Conservation (phyloP, 2,888 invertebrate species). For the Machimus atricapillus region DNA sequence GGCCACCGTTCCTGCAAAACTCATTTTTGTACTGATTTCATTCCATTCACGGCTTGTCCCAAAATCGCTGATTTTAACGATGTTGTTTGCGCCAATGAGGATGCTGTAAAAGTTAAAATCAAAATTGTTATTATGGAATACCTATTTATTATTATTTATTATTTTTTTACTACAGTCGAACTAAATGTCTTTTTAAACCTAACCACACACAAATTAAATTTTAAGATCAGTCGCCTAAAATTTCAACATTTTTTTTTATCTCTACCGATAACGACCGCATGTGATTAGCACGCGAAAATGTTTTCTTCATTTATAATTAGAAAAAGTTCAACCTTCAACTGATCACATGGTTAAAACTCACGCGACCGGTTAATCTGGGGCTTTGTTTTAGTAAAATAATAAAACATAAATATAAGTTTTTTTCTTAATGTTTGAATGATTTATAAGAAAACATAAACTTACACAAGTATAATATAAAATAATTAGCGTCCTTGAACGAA, state of each 20-base stretch:
- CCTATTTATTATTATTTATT: neutral
- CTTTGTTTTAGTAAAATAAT: neutral
- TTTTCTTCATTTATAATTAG: conserved; percentile 47
- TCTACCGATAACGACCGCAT: neutral
- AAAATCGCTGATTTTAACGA: conserved; percentile 97
- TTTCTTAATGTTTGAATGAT: neutral
- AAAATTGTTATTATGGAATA: neutral
- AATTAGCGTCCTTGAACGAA: neutral
- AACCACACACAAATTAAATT: neutral
- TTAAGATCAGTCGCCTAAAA: neutral
- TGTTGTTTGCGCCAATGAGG: conserved; percentile 78
- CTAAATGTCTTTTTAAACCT: too few species aligned
- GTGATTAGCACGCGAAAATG: neutral
- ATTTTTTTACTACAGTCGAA: neutral
- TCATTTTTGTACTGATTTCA: conserved; percentile 95
- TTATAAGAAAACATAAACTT: neutral
- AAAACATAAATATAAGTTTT: neutral
- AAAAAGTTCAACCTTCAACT: neutral
- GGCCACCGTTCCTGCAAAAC: conserved; percentile 96
- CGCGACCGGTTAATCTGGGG: neutral
- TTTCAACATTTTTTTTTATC: neutral
- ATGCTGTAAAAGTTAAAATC: conserved; percentile 68
- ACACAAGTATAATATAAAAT: neutral
- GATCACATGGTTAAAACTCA: neutral
- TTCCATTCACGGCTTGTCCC: conserved; percentile 96